phyloP scores from a whole-genome alignment of 2,113 vertebrate genomes.

The Lycaon pictus region DNA sequence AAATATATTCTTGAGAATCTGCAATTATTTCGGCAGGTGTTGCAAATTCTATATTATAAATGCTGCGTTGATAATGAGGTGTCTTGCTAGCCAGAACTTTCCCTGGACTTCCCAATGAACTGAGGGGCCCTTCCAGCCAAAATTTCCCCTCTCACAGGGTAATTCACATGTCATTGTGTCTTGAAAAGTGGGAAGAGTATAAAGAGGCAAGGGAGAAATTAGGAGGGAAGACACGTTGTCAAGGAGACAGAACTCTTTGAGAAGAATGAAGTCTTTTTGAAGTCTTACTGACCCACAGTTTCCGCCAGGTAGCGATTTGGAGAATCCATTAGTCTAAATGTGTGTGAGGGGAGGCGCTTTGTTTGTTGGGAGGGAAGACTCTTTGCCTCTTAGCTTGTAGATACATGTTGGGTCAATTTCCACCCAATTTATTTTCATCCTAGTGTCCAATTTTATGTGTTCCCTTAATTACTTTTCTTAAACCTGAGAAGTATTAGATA shows the following conservation, averaged over 20 bases:
- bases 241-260: not conserved
- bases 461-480: constrained; percentile 36
- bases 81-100: fast-evolving
- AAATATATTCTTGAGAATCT: not conserved
- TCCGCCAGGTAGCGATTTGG: not conserved
- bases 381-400: not conserved
- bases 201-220: not conserved
- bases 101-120: not conserved
- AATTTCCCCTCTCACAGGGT: not conserved
- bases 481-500: not conserved
- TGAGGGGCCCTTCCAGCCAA: not conserved
- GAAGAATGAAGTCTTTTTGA: not conserved
- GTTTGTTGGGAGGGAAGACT: fast-evolving
- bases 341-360: fast-evolving
- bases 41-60: not conserved
- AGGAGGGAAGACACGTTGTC: not conserved
- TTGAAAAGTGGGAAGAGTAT: not conserved
- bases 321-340: not conserved
- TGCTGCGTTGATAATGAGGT: fast-evolving
- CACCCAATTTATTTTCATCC: constrained; percentile 5
- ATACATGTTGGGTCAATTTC: constrained; percentile 30
- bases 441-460: not conserved
- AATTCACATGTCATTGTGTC: not conserved
- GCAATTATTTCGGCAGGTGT: not conserved
- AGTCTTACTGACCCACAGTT: fast-evolving